A percentile compares a stretch with the other conserved stretches of the same genome.
phyloP scores from a whole-genome alignment of 2,797 vertebrate species.

The Neoniphon sammara region DNA sequence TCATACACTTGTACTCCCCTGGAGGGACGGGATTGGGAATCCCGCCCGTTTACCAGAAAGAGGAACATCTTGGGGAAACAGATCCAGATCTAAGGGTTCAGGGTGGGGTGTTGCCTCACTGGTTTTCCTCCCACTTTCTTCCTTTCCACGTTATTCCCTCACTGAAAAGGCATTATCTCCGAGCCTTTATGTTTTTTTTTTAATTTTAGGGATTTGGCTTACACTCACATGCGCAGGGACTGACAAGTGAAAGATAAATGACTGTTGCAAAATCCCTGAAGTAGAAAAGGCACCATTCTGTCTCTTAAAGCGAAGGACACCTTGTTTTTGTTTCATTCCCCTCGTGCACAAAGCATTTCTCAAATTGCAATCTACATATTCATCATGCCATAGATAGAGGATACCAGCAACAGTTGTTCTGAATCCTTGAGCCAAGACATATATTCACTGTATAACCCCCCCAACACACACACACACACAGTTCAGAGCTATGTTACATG shows the following conservation, averaged over 20 bases:
- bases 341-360: conserved; percentile 11
- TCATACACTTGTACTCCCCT: conserved; percentile 72
- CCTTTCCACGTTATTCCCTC: not conserved
- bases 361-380: conserved; percentile 4
- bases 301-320: conserved; percentile 6
- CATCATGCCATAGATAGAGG: conserved; percentile 4
- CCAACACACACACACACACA: not conserved
- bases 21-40: conserved; percentile 68
- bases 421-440: conserved; percentile 7
- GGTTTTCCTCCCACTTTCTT: conserved; percentile 26
- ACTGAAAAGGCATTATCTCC: not conserved
- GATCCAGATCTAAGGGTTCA: conserved; percentile 55
- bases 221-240: not conserved
- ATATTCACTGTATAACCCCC: not conserved
- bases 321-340: conserved; percentile 9
- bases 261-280: conserved; percentile 2
- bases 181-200: not conserved
- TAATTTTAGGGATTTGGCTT: conserved; percentile 35
- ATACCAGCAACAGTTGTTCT: not conserved
- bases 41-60: conserved; percentile 77
- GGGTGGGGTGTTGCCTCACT: conserved; percentile 48
- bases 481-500: not conserved
- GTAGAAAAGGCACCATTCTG: not conserved
- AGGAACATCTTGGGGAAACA: conserved; percentile 52
- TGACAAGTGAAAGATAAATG: conserved; percentile 42